These are phyloP conservation scores for Aplidium turbinatum DNA, from an alignment of 23 tunicate species.

Conservation along the genomic window DNA sequence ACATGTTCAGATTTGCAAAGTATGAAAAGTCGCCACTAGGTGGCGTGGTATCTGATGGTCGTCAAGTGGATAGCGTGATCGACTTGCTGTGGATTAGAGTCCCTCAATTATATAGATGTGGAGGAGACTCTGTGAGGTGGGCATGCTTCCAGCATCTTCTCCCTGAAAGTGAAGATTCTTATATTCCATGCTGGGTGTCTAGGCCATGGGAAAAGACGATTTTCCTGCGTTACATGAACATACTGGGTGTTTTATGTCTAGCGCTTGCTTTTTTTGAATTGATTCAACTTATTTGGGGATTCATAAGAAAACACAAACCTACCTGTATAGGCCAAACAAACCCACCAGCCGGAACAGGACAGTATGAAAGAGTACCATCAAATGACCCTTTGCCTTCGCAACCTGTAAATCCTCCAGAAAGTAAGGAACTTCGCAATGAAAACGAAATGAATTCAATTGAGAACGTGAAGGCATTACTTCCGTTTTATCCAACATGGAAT, in stretches of 20 bases:
- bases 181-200: conserved; percentile 95
- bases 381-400: background rate
- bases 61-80: conserved; percentile 30
- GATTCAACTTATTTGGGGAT: conserved; percentile 26
- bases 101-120: conserved; percentile 72
- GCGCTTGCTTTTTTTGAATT: conserved; percentile 50
- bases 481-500: too few species aligned
- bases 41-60: conserved; percentile 50
- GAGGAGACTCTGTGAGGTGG: conserved; percentile 69
- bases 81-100: conserved; percentile 69
- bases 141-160: conserved; percentile 80
- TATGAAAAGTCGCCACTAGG: conserved; percentile 30
- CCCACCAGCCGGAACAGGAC: background rate
- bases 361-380: background rate
- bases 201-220: conserved; percentile 98
- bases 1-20: conserved; percentile 68
- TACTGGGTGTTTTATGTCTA: conserved; percentile 59
- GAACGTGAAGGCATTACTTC: too few species aligned
- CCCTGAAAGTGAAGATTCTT: conserved; percentile 59
- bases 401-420: conserved; percentile 1
- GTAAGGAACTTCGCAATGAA: conserved; percentile 15
- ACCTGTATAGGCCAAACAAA: background rate
- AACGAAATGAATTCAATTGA: too few species aligned
- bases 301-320: background rate
- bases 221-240: conserved; percentile 88